These are phyloP conservation scores for Acanthiza pusilla DNA, from an alignment of 2,797 vertebrate species.

Conservation along the genomic window DNA sequence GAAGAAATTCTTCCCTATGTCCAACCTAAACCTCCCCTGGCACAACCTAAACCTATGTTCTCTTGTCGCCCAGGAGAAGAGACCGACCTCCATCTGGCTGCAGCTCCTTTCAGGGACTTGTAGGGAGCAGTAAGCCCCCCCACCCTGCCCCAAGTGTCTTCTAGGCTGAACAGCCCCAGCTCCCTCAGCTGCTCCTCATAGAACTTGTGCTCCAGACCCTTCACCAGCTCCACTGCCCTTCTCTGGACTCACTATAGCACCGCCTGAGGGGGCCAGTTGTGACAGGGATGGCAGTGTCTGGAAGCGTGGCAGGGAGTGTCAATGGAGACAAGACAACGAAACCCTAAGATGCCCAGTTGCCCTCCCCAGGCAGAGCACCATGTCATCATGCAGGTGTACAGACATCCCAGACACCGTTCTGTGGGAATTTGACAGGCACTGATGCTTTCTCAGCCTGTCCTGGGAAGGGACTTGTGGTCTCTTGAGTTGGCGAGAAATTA, in stretches of 20 bases:
- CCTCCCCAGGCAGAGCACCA: not conserved
- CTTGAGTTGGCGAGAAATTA: not conserved
- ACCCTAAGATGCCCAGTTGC: fast-evolving
- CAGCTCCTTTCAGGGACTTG: not conserved
- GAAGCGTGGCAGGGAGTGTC: fast-evolving
- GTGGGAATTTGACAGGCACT: not conserved
- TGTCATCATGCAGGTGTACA: fast-evolving
- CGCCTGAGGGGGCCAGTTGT: not conserved
- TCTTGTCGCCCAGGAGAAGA: not conserved
- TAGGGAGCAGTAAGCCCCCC: not conserved
- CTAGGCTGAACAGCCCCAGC: not conserved
- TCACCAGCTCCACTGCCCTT: not conserved
- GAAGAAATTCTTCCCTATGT: not conserved
- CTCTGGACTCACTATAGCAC: fast-evolving
- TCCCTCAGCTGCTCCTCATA: not conserved
- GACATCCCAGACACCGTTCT: fast-evolving
- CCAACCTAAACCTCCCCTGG: not conserved
- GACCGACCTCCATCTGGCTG: too few relatives aligned
- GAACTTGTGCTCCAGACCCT: not conserved
- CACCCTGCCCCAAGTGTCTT: not conserved
- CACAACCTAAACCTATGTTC: not conserved
- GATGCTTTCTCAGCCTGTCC: fast-evolving
- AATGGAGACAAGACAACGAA: fast-evolving
- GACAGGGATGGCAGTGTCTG: not conserved
- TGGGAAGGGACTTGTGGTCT: not conserved